Percentiles rank a stretch among this genome's conserved stretches.
phyloP scores from a whole-genome alignment of 2,888 invertebrate genomes.

The Nematopogon swammerdamellus region DNA sequence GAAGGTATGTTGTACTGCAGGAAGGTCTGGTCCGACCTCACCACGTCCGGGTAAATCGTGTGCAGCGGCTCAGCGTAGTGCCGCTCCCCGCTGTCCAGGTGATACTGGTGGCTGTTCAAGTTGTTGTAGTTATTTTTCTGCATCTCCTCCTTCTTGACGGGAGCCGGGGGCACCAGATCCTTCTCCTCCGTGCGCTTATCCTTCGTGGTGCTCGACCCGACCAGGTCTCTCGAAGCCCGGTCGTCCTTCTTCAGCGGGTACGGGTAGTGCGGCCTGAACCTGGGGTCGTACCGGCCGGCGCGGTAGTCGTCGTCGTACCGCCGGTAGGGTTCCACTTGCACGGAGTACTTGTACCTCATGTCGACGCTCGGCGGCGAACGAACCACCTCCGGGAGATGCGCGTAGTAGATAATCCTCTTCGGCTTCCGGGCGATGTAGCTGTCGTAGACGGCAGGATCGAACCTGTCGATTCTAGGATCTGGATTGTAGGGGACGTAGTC shows the following conservation, averaged over 20 bases:
- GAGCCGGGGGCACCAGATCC: constrained; percentile 34
- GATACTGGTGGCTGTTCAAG: constrained; percentile 48
- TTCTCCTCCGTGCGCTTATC: constrained; percentile 45
- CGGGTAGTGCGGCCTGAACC: constrained; percentile 29
- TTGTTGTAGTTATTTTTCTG: constrained; percentile 25
- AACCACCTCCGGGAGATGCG: constrained; percentile 66
- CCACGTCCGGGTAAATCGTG: constrained; percentile 33
- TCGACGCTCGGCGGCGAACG: constrained; percentile 59
- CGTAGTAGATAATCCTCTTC: constrained; percentile 66
- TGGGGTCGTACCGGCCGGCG: constrained; percentile 40
- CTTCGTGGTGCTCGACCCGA: constrained; percentile 33
- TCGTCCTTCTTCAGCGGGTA: constrained; percentile 46
- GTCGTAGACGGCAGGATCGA: constrained; percentile 35
- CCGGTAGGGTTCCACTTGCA: constrained; percentile 40
- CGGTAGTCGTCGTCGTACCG: constrained; percentile 36
- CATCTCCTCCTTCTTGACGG: constrained; percentile 41
- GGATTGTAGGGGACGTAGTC: constrained; percentile 21
- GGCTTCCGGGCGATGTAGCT: constrained; percentile 44
- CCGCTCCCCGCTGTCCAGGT: constrained; percentile 23
- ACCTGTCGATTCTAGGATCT: constrained; percentile 35
- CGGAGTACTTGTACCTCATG: constrained; percentile 48
- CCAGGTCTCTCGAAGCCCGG: constrained; percentile 40
- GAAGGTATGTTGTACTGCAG: constrained; percentile 41
- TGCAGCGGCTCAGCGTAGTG: constrained; percentile 33
- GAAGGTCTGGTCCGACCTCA: constrained; percentile 35